Conservation (phyloP, 2,888 invertebrate genomes). For the Ormyrus rosae region DNA sequence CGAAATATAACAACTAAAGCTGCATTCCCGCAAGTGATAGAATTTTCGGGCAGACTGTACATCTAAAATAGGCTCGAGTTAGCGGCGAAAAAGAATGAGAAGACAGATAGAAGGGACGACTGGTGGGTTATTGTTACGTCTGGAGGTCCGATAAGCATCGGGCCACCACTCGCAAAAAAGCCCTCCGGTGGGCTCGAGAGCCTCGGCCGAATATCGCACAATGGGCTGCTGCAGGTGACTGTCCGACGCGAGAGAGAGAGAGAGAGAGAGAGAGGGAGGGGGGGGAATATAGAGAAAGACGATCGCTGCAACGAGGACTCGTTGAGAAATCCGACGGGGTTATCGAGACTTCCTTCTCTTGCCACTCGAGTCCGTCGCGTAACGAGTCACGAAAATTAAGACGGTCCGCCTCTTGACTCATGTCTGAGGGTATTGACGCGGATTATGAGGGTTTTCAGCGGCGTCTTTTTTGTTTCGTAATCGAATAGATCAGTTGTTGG, state of each 20-base stretch:
- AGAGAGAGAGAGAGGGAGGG: too few relatives aligned
- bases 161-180: slow-evolving; percentile 39
- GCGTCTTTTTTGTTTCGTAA: too few relatives aligned
- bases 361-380: background rate
- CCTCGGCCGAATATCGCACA: slow-evolving; percentile 36
- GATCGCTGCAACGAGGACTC: background rate
- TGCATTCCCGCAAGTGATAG: too few relatives aligned
- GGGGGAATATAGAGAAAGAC: too few relatives aligned
- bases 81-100: background rate
- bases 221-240: slow-evolving; percentile 30
- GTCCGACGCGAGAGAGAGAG: background rate
- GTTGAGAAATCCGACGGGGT: slow-evolving; percentile 12
- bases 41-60: too few relatives aligned
- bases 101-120: slow-evolving; percentile 35
- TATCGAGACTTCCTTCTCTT: slow-evolving; percentile 5
- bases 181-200: background rate
- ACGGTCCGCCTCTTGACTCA: slow-evolving; percentile 15
- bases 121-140: slow-evolving; percentile 42
- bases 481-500: too few relatives aligned
- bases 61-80: too few relatives aligned
- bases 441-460: too few relatives aligned
- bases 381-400: slow-evolving; percentile 25
- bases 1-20: too few relatives aligned
- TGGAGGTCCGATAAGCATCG: slow-evolving; percentile 36
- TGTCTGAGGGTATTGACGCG: slow-evolving; percentile 10